Evolutionary conservation across 2,888 invertebrate species (phyloP).

Genomic region (Resseliella maxima): DNA sequence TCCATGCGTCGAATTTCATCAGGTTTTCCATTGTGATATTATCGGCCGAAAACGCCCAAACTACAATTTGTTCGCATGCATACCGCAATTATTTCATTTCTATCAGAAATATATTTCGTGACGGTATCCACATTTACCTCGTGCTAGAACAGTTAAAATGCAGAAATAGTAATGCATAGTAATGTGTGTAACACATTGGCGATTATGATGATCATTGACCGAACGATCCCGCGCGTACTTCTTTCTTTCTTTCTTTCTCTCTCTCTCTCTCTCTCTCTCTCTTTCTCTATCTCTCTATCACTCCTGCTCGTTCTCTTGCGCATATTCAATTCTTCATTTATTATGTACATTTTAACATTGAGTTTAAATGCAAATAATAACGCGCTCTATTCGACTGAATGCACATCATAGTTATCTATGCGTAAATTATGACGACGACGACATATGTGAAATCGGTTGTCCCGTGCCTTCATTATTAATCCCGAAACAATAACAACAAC

Average conservation of each 20-base stretch:
- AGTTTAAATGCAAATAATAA: constrained; percentile 25
- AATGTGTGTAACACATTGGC: background rate
- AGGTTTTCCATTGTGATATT: background rate
- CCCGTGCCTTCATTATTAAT: constrained; percentile 57
- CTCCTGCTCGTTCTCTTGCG: too few relatives aligned
- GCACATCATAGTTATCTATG: constrained; percentile 42
- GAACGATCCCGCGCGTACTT: background rate
- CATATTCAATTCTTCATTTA: constrained; percentile 50
- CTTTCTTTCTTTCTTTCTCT: background rate
- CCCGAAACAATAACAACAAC: background rate
- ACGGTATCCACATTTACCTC: background rate
- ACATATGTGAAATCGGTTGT: constrained; percentile 58
- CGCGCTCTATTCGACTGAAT: constrained; percentile 41
- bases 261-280: too few relatives aligned
- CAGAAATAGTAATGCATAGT: background rate
- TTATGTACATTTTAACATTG: constrained; percentile 31
- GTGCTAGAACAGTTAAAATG: background rate
- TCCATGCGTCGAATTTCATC: constrained; percentile 36
- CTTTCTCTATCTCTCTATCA: background rate
- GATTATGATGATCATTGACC: constrained; percentile 30
- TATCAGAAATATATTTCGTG: constrained; percentile 32
- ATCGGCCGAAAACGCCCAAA: background rate
- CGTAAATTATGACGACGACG: constrained; percentile 56
- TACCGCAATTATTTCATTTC: constrained; percentile 13
- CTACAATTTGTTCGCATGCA: background rate